These are phyloP conservation scores for Megaceryle torquata DNA, from an alignment of 2,113 vertebrate species.

Conservation along the genomic window DNA sequence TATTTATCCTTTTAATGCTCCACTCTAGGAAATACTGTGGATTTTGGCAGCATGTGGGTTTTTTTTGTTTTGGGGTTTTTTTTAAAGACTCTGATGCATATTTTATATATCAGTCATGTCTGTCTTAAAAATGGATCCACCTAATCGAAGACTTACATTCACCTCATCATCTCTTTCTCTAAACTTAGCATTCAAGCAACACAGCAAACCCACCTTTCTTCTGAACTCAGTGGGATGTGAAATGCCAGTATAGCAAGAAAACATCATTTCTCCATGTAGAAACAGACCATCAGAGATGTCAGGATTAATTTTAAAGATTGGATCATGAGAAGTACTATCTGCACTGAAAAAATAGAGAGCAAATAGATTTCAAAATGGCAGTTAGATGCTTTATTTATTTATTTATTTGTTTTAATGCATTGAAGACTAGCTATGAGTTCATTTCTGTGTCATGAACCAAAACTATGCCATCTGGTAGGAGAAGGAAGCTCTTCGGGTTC, in stretches of 20 bases:
- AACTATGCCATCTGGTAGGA: neutral
- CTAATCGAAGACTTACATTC: conserved; percentile 8
- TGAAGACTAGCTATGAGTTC: neutral
- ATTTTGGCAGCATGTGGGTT: neutral
- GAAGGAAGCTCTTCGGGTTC: neutral
- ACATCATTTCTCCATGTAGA: neutral
- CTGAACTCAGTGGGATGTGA: conserved; percentile 58
- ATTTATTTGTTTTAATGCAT: neutral
- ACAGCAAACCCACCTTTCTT: conserved; percentile 28
- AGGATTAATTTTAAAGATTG: conserved; percentile 29
- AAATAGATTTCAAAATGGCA: neutral
- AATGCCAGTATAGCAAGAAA: conserved; percentile 46
- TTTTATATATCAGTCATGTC: conserved; percentile 11
- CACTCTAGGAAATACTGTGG: neutral
- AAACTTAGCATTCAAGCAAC: conserved; percentile 29
- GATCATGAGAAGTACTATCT: neutral
- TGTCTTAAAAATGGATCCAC: conserved; percentile 15
- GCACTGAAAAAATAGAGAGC: neutral
- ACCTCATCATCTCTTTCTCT: conserved; percentile 18
- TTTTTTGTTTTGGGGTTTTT: too few species aligned
- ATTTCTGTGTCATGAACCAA: neutral
- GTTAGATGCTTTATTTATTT: neutral
- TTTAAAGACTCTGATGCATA: neutral
- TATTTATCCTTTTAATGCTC: neutral
- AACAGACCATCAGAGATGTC: conserved; percentile 42